Evolutionary conservation across 2,797 vertebrate genomes (phyloP).

Genomic region (Distichodus sexfasciatus): DNA sequence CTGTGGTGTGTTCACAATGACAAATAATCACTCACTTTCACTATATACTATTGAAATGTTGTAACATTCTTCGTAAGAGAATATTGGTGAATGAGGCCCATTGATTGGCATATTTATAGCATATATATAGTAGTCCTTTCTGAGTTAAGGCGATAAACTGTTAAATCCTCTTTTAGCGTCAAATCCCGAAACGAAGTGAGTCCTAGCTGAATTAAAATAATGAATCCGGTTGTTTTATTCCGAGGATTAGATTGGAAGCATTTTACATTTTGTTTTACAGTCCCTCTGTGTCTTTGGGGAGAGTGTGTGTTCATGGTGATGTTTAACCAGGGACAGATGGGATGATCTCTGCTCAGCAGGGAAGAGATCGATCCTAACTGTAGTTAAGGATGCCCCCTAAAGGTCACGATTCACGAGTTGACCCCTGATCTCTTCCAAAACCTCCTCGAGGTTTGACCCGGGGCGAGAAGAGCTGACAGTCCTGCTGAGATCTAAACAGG

Average conservation of each 20-base stretch:
- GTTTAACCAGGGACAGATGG: constrained; percentile 34
- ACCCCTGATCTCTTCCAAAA: constrained; percentile 31
- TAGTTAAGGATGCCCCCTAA: constrained; percentile 16
- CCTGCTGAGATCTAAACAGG: constrained; percentile 52
- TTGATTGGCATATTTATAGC: neutral
- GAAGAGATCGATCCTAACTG: constrained; percentile 24
- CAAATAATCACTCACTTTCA: no score
- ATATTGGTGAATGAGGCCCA: no score
- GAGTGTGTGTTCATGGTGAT: neutral
- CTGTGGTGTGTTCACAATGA: no score
- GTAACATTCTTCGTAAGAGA: no score
- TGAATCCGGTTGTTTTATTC: constrained; percentile 25
- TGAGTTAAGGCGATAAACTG: neutral
- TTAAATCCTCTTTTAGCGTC: neutral
- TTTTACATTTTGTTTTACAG: constrained; percentile 27
- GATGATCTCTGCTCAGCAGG: constrained; percentile 6
- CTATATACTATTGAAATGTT: no score
- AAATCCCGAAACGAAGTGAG: neutral
- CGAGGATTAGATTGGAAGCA: constrained; percentile 39
- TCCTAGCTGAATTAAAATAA: constrained; percentile 21
- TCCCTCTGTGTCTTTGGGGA: constrained; percentile 22
- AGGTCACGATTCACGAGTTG: constrained; percentile 18
- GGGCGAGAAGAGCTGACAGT: neutral
- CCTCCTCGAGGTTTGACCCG: constrained; percentile 1
- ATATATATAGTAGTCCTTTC: neutral